Base-by-base conservation (phyloP, 2,113 vertebrate genomes). In the Kryptolebias marmoratus region DNA sequence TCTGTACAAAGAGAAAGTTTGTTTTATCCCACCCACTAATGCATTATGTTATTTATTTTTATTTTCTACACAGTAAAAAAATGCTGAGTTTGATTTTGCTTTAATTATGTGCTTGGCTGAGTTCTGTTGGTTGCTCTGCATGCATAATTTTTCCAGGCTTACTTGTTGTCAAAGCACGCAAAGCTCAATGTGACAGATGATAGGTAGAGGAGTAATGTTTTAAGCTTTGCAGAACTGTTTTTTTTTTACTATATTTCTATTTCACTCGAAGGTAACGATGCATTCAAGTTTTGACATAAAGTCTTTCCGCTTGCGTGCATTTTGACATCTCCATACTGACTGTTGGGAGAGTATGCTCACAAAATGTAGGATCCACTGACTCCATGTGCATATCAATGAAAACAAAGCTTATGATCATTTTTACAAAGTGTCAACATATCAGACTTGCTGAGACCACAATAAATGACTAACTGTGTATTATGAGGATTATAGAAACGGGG, bases 91-190 rank as follows among this genome's bases (percentile, higher is more conserved):
- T 77, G 15, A 56, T 77, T 79, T 75, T 58, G 68, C 61, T 79
- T 72, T 68, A 22, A 75, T 80, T 69, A 73, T 76, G 57, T 58
- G 72, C 79, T 75, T 77, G 75, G 57, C 67, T 75, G 76, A 73
- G 69, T 67, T 74, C 69, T 80, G 64, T 83, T 70, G 73, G 56
- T 74, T 72, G 31, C 54, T 48, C 67, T 75, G 81, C 73, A 85
- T 86, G 80, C 66, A 79, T 89, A 68, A 89, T 86, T 81, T 80
- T 78, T 77, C 30, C 22, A 80, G 77, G 71, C 71, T 68, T 52
- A 81, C n/a, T 47, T 67, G 63, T 15, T 73, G 73, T 82, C 61
- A 58, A 79, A 81, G 64, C 42, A 64, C 15, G 16, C 47, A 63
- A 1, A 42, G 49, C 45, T 65, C 54, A 36, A 42, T 61, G 72